These are phyloP conservation scores for Sebastes iracundus DNA, from an alignment of 2,797 vertebrate genomes.

Conservation along the genomic window DNA sequence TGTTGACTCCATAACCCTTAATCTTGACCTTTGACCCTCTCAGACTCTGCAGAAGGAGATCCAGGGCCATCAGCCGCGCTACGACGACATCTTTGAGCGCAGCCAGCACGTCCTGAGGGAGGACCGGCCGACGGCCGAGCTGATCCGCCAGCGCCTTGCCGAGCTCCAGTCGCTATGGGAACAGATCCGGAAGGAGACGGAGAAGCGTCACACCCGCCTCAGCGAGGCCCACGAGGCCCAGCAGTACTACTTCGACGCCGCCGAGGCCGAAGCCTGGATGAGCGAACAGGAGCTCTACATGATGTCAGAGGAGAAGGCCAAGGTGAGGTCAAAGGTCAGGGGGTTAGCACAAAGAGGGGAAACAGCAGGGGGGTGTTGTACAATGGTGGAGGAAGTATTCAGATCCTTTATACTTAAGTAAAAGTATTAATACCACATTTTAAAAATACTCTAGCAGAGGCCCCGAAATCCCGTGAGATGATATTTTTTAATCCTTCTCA, in stretches of 20 bases:
- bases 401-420: neutral
- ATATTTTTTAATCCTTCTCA: too few species aligned
- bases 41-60: conserved; percentile 98
- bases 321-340: conserved; percentile 81
- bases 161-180: conserved; percentile 91
- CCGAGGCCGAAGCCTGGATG: conserved; percentile 98
- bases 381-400: neutral
- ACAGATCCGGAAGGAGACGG: conserved; percentile 90
- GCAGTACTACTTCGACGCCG: conserved; percentile 96
- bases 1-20: neutral
- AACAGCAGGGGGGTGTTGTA: neutral
- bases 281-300: conserved; percentile 99
- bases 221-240: conserved; percentile 95
- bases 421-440: neutral
- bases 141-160: conserved; percentile 87
- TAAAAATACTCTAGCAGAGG: neutral
- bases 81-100: conserved; percentile 95
- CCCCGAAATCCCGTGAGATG: too few species aligned
- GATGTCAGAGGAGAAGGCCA: conserved; percentile 99
- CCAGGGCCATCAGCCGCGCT: conserved; percentile 97
- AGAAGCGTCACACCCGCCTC: conserved; percentile 90
- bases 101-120: conserved; percentile 89
- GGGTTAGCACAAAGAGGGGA: neutral
- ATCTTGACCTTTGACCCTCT: neutral
- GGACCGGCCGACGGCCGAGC: conserved; percentile 84